A percentile compares a stretch with the other conserved stretches of the same genome.
Evolutionary conservation across 2,797 vertebrate species (phyloP).

Genomic region (Premnoplex brunnescens): DNA sequence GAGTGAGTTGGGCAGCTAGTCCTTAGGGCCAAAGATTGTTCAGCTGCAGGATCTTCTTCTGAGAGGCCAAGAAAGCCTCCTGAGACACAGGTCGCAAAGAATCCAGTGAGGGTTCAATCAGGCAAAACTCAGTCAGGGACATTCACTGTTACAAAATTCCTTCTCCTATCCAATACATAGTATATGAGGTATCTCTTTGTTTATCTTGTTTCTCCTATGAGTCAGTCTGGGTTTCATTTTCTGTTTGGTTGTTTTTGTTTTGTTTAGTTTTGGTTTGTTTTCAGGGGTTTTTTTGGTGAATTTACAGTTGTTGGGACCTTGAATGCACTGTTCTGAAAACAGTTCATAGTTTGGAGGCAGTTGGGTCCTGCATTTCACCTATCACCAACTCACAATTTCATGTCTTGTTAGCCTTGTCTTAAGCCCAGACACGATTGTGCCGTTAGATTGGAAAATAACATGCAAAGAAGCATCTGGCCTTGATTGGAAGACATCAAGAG

Average conservation of each 20-base stretch:
- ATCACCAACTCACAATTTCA: background rate
- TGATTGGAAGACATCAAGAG: slow-evolving; percentile 5
- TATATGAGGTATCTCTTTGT: background rate
- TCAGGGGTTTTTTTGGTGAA: background rate
- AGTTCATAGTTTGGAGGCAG: background rate
- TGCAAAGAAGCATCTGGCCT: background rate
- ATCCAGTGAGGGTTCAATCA: background rate
- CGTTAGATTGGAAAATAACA: background rate
- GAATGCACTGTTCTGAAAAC: background rate
- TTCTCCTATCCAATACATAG: background rate
- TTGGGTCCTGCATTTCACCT: background rate
- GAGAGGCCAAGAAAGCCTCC: background rate
- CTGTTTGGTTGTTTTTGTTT: background rate
- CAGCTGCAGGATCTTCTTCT: background rate
- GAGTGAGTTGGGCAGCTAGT: background rate
- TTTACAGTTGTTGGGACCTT: background rate
- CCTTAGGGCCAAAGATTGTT: background rate
- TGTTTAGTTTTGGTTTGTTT: background rate
- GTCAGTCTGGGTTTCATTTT: background rate
- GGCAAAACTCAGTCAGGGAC: background rate
- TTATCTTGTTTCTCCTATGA: background rate
- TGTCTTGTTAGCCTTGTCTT: background rate
- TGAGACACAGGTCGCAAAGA: background rate
- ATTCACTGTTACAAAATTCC: background rate
- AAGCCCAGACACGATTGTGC: background rate